Evolutionary conservation across 2,113 vertebrate species (phyloP).

Genomic region (Percopsis transmontana): DNA sequence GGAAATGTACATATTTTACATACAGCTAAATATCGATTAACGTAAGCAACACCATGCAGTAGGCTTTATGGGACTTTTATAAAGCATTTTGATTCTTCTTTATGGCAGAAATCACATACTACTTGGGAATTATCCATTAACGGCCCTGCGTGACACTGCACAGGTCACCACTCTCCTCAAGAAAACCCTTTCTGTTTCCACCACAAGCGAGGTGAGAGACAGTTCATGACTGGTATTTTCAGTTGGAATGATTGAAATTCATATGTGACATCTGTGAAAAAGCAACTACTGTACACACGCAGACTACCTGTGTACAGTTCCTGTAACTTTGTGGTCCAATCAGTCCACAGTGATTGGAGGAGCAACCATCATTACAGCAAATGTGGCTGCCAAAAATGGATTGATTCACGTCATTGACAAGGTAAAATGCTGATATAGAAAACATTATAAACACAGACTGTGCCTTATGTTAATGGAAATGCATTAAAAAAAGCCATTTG

Average conservation of each 20-base stretch:
- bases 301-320: not conserved
- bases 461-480: not conserved
- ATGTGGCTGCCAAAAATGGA: constrained; percentile 86
- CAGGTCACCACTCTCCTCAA: constrained; percentile 79
- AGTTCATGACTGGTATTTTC: no score
- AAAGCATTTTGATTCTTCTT: not conserved
- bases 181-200: constrained; percentile 77
- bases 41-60: not conserved
- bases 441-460: not conserved
- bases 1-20: no score
- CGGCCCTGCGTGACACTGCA: constrained; percentile 73
- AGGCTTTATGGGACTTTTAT: not conserved
- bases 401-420: constrained; percentile 88
- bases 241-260: no score
- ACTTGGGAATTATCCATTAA: constrained; percentile 70
- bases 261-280: no score
- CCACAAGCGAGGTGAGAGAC: constrained; percentile 78
- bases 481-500: no score
- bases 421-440: constrained; percentile 64
- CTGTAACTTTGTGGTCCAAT: not conserved
- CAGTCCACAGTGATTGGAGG: constrained; percentile 82
- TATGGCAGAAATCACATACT: constrained; percentile 83
- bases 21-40: no score
- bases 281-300: not conserved
- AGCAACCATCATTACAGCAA: constrained; percentile 73